Conservation (phyloP, 2,113 vertebrate genomes). For the Oenanthe melanoleuca region DNA sequence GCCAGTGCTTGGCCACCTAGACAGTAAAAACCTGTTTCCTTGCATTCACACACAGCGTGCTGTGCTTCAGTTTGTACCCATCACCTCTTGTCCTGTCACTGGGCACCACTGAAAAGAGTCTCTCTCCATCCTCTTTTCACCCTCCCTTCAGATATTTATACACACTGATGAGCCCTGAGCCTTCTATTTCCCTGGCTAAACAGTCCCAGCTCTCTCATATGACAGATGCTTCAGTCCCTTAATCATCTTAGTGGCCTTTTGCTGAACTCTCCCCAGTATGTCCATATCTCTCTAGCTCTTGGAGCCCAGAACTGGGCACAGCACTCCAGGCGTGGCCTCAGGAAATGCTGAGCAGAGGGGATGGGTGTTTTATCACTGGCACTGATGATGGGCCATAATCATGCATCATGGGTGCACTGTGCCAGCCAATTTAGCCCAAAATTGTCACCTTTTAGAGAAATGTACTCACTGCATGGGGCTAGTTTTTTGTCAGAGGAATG, state of each 20-base stretch:
- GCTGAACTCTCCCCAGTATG: not conserved
- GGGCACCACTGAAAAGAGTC: not conserved
- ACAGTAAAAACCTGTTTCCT: not conserved
- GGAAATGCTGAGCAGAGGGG: not conserved
- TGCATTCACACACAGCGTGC: not conserved
- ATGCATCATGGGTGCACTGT: not conserved
- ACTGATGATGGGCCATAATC: not conserved
- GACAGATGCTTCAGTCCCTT: not conserved
- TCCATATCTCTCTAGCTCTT: not conserved
- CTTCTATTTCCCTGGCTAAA: not conserved
- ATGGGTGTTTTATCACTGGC: not conserved
- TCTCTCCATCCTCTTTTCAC: not conserved
- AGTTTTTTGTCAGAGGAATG: not conserved
- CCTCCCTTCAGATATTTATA: not conserved
- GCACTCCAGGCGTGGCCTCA: rapidly evolving
- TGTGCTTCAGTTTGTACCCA: not conserved
- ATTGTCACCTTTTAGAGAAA: not conserved
- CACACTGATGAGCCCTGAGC: not conserved
- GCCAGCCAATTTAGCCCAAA: not conserved
- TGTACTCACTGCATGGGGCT: not conserved
- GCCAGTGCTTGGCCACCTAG: not conserved
- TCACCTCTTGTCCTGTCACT: not conserved
- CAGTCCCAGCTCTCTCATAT: not conserved
- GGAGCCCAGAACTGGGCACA: not conserved
- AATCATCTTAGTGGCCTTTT: not conserved